Conservation (phyloP, 2,888 invertebrate species). For the Bombyx huttoni region DNA sequence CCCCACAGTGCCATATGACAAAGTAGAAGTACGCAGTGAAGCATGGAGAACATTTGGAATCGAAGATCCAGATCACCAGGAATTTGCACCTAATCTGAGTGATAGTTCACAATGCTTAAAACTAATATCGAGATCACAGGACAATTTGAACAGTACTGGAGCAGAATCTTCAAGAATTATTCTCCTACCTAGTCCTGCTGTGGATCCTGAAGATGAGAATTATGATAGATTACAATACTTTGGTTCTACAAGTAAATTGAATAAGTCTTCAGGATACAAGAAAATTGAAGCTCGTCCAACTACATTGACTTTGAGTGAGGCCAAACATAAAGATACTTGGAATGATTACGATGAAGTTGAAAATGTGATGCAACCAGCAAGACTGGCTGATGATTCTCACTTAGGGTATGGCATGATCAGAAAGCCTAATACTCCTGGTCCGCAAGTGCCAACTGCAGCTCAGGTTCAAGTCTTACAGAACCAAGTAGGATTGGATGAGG, state of each 20-base stretch:
- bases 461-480: constrained; percentile 61
- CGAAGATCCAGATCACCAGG: constrained; percentile 80
- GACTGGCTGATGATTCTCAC: constrained; percentile 85
- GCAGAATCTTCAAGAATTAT: constrained; percentile 71
- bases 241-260: constrained; percentile 80
- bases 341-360: constrained; percentile 86
- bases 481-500: constrained; percentile 57
- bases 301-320: constrained; percentile 54
- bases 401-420: constrained; percentile 84
- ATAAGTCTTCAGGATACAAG: constrained; percentile 77
- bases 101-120: constrained; percentile 63
- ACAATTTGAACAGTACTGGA: constrained; percentile 54
- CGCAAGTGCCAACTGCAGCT: constrained; percentile 65
- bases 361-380: constrained; percentile 77
- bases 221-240: constrained; percentile 88
- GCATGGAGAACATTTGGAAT: constrained; percentile 88
- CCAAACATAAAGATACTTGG: constrained; percentile 68
- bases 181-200: constrained; percentile 58
- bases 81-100: constrained; percentile 64
- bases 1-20: constrained; percentile 76
- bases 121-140: constrained; percentile 65
- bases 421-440: constrained; percentile 73
- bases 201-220: constrained; percentile 71
- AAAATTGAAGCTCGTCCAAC: constrained; percentile 77
- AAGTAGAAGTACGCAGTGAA: constrained; percentile 81